Percentiles rank a stretch among this genome's conserved stretches.
Evolutionary conservation across 2,797 vertebrate genomes (phyloP).

Genomic region (Pelochelys cantorii): DNA sequence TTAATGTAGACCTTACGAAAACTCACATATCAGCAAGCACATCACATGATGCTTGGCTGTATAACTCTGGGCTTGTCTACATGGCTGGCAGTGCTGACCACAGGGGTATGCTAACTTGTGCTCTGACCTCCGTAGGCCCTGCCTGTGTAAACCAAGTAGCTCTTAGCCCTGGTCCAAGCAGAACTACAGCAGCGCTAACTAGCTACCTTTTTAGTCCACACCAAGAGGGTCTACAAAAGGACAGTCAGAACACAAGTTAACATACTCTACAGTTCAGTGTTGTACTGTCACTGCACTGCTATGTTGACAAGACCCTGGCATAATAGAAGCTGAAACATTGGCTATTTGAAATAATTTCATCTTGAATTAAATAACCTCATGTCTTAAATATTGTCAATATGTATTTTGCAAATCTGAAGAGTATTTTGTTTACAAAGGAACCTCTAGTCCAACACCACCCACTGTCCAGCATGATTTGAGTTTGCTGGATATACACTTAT

Average conservation of each 20-base stretch:
- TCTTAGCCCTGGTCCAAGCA: background rate
- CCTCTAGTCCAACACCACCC: no score
- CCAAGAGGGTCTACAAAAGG: background rate
- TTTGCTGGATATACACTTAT: no score
- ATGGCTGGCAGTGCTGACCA: background rate
- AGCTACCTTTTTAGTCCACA: background rate
- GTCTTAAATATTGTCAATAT: slow-evolving; percentile 23
- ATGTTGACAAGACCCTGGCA: background rate
- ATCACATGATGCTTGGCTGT: slow-evolving; percentile 63
- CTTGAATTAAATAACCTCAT: slow-evolving; percentile 38
- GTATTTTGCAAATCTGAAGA: slow-evolving; percentile 56
- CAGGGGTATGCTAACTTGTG: background rate
- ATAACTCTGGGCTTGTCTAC: background rate
- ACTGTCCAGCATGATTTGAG: no score
- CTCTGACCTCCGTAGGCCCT: background rate
- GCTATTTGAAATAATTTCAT: slow-evolving; percentile 12
- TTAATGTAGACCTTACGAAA: slow-evolving; percentile 73
- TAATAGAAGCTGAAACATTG: slow-evolving; percentile 30
- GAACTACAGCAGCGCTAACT: background rate
- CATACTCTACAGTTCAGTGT: background rate
- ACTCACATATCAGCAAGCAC: slow-evolving; percentile 67
- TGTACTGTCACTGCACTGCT: background rate
- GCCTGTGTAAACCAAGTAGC: background rate
- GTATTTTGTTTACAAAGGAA: background rate
- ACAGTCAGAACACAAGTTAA: background rate